A percentile compares a stretch with the other conserved stretches of the same genome.
Evolutionary conservation across 2,888 invertebrate species (phyloP).

Genomic region (Cheilosia urbana): DNA sequence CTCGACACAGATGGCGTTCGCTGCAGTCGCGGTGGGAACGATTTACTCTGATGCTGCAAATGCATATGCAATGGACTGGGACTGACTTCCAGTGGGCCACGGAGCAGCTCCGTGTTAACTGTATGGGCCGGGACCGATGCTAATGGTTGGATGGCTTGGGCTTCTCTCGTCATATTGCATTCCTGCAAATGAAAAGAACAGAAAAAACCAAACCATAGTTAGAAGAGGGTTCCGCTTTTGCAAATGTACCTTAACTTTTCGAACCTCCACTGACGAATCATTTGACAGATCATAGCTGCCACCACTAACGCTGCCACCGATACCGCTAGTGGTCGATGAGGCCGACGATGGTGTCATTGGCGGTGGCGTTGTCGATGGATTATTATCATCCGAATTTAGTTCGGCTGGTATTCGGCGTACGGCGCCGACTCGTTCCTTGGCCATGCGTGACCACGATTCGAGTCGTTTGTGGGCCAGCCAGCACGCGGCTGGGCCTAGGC

Average conservation of each 20-base stretch:
- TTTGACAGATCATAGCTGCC: conserved; percentile 83
- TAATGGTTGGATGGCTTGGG: conserved; percentile 87
- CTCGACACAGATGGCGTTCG: conserved; percentile 92
- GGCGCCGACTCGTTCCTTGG: conserved; percentile 86
- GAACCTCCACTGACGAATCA: conserved; percentile 82
- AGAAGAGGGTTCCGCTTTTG: neutral
- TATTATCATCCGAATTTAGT: conserved; percentile 81
- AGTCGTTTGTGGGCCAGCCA: conserved; percentile 91
- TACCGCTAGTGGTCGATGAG: conserved; percentile 82
- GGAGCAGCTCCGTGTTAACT: conserved; percentile 82
- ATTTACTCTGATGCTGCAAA: conserved; percentile 89
- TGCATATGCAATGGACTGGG: conserved; percentile 85
- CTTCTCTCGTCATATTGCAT: conserved; percentile 87
- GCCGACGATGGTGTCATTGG: conserved; percentile 83
- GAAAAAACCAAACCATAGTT: neutral
- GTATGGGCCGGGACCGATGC: conserved; percentile 83
- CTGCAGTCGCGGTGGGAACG: conserved; percentile 88
- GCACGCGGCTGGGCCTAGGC: conserved; percentile 89
- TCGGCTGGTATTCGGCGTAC: conserved; percentile 83
- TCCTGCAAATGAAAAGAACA: conserved; percentile 84
- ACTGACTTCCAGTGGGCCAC: conserved; percentile 85
- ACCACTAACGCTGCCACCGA: conserved; percentile 81
- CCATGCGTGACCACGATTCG: conserved; percentile 91
- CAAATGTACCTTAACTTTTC: conserved; percentile 45
- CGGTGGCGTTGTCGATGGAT: conserved; percentile 81